phyloP scores from a whole-genome alignment of 1,140 invertebrate genomes.

The Cotesia typhae region DNA sequence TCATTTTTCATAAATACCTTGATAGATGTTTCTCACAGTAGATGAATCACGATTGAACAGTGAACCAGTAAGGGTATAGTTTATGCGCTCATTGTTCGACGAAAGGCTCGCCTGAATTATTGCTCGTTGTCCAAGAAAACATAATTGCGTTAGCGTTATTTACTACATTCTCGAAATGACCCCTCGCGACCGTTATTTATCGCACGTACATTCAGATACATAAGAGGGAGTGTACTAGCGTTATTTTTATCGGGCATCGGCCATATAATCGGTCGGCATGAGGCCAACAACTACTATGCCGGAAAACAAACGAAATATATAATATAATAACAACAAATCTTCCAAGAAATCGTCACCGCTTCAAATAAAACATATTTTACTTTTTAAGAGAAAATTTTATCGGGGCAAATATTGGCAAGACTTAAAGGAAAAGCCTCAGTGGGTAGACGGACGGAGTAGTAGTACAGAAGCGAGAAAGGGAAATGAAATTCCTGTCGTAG shows the following conservation, averaged over 20 bases:
- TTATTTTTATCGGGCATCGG: constrained; percentile 54
- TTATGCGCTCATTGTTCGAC: constrained; percentile 36
- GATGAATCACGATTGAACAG: constrained; percentile 24
- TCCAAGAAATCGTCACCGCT: background rate
- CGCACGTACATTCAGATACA: constrained; percentile 18
- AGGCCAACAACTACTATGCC: constrained; percentile 31
- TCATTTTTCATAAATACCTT: background rate
- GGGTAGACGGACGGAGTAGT: constrained; percentile 19
- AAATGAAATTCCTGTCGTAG: constrained; percentile 54
- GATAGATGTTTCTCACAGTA: constrained; percentile 11
- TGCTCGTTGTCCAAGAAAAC: constrained; percentile 37
- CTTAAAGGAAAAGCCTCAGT: constrained; percentile 16
- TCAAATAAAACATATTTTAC: background rate
- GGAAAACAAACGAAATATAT: background rate
- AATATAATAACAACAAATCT: background rate
- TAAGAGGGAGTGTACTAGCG: constrained; percentile 35
- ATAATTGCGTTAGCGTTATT: constrained; percentile 54
- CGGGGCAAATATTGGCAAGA: constrained; percentile 37
- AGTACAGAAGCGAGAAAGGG: constrained; percentile 43
- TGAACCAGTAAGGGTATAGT: constrained; percentile 24
- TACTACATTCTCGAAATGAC: constrained; percentile 43
- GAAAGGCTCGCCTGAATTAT: constrained; percentile 38
- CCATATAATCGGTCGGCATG: constrained; percentile 46
- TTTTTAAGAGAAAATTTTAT: constrained; percentile 27
- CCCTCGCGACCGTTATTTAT: constrained; percentile 48